These are phyloP conservation scores for Ibidorhyncha struthersii DNA, from an alignment of 2,113 vertebrate genomes.

Conservation along the genomic window DNA sequence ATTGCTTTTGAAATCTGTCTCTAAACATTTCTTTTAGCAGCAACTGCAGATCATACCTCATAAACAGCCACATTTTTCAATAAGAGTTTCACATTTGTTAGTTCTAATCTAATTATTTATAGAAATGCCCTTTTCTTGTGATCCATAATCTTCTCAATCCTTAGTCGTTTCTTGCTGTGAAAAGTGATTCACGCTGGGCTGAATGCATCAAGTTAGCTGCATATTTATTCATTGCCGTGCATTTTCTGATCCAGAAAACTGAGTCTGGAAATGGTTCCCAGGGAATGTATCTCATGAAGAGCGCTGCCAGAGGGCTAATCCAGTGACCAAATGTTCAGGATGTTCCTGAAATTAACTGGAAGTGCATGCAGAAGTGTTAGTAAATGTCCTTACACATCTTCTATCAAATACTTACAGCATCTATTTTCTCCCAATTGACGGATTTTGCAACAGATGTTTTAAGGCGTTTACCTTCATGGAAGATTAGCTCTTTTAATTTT, in stretches of 20 bases:
- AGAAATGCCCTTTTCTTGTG: constrained; percentile 16
- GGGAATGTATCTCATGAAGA: neutral
- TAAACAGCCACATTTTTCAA: neutral
- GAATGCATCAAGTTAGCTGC: neutral
- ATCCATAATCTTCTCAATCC: constrained; percentile 8
- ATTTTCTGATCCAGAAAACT: neutral
- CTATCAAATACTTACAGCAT: neutral
- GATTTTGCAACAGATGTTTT: neutral
- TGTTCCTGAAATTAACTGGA: neutral
- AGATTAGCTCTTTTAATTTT: neutral
- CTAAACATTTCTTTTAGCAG: neutral
- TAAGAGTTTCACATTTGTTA: neutral
- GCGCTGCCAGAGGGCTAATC: neutral
- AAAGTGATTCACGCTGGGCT: neutral
- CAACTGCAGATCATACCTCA: neutral
- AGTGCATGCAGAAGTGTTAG: neutral
- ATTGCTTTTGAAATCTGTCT: neutral
- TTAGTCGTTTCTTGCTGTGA: neutral
- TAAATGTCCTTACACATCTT: neutral
- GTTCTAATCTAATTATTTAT: constrained; percentile 34
- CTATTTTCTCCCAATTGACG: neutral
- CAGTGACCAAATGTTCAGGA: neutral
- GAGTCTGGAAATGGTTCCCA: neutral
- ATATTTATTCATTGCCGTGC: neutral
- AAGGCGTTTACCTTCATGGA: neutral